Conservation (phyloP, 2,888 invertebrate species). For the Eupithecia insigniata region DNA sequence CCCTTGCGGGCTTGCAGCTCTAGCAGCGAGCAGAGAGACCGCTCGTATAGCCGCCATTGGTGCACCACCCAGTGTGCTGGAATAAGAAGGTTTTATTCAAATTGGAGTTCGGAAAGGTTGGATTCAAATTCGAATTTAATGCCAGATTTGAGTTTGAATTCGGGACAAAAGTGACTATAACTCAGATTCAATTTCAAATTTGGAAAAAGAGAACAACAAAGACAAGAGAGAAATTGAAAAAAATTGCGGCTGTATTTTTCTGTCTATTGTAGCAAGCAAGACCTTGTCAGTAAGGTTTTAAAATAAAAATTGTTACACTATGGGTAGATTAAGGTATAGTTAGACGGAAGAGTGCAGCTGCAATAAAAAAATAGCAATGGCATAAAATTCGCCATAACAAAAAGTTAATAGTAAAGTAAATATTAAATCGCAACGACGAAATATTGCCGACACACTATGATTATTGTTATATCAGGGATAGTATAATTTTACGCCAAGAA, state of each 20-base stretch:
- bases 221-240: too few species aligned
- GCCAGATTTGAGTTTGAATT: background rate
- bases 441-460: background rate
- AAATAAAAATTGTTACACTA: background rate
- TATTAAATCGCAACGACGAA: background rate
- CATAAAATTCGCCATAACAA: background rate
- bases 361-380: background rate
- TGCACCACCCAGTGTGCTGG: conserved; percentile 77
- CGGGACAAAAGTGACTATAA: background rate
- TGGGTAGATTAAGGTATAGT: background rate
- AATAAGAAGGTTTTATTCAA: conserved; percentile 18
- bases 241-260: background rate
- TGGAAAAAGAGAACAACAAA: too few species aligned
- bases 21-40: conserved; percentile 74
- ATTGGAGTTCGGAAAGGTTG: background rate
- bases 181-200: background rate
- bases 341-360: background rate
- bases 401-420: background rate
- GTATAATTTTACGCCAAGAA: background rate
- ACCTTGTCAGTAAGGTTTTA: background rate
- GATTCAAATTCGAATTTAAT: conserved; percentile 4
- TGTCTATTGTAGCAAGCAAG: background rate
- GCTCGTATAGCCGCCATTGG: conserved; percentile 79
- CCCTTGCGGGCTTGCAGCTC: conserved; percentile 75
- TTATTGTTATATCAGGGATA: background rate